Evolutionary conservation across 2,797 vertebrate genomes (phyloP).

Genomic region (Eurystomus glaucurus): DNA sequence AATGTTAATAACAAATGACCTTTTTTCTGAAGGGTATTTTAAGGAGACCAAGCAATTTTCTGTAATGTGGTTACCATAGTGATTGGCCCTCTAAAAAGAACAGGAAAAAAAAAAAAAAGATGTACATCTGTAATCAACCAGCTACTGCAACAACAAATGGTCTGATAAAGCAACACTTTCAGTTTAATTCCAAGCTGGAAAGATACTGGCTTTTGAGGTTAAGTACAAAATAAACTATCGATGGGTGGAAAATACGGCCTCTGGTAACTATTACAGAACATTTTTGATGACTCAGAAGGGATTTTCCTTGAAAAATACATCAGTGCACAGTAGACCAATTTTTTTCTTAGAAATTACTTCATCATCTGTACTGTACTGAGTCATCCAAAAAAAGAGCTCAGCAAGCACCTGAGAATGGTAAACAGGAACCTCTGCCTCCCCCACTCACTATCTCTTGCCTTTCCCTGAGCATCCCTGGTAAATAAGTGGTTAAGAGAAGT

Average conservation of each 20-base stretch:
- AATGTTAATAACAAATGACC: conserved; percentile 72
- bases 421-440: not conserved
- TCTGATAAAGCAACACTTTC: conserved; percentile 69
- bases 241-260: not conserved
- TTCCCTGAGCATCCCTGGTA: not conserved
- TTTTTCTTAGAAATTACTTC: conserved; percentile 26
- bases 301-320: conserved; percentile 59
- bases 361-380: not conserved
- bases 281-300: conserved; percentile 27
- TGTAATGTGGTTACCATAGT: conserved; percentile 81
- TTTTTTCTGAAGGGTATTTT: conserved; percentile 80
- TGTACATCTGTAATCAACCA: conserved; percentile 72
- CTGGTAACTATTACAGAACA: not conserved
- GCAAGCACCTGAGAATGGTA: not conserved
- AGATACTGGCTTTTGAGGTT: conserved; percentile 54
- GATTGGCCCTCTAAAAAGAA: conserved; percentile 77
- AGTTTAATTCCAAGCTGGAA: conserved; percentile 58
- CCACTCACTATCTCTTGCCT: not conserved
- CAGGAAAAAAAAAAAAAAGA: conserved; percentile 28
- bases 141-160: conserved; percentile 60
- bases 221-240: conserved; percentile 37
- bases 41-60: conserved; percentile 80
- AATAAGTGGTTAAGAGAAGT: not conserved
- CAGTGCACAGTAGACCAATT: conserved; percentile 11
- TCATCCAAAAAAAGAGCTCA: not conserved